phyloP scores from a whole-genome alignment of 1,140 invertebrate species.

The Halotydeus destructor region DNA sequence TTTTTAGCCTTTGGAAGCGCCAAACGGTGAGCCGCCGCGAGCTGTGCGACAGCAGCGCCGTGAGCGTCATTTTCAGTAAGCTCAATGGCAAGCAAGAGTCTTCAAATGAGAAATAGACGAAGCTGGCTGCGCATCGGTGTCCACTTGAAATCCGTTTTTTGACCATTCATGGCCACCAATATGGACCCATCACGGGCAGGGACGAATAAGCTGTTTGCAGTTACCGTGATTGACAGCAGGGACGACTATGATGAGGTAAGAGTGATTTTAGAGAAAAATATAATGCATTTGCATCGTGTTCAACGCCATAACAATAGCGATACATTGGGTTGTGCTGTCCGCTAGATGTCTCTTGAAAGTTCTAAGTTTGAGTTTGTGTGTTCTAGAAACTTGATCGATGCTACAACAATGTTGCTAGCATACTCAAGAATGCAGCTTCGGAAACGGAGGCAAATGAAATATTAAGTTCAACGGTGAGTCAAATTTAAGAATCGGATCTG shows the following conservation, averaged over 20 bases:
- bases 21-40: too few species aligned
- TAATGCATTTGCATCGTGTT: conserved; percentile 14
- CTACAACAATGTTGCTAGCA: conserved; percentile 45
- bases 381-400: conserved; percentile 64
- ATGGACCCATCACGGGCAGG: background rate
- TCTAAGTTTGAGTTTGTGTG: background rate
- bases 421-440: conserved; percentile 55
- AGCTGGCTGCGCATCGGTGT: background rate
- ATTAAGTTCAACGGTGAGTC: conserved; percentile 50
- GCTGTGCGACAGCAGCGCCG: too few species aligned
- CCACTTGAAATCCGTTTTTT: background rate
- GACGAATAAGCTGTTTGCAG: background rate
- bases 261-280: background rate
- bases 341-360: background rate
- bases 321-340: background rate
- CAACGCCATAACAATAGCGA: background rate
- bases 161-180: background rate
- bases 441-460: conserved; percentile 84
- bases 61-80: too few species aligned
- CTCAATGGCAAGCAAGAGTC: too few species aligned
- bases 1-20: too few species aligned
- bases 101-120: background rate
- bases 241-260: conserved; percentile 10
- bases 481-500: background rate
- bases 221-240: conserved; percentile 2